These are phyloP conservation scores for Drosophila niveifrons DNA, from an alignment of 2,888 invertebrate genomes.

Conservation along the genomic window DNA sequence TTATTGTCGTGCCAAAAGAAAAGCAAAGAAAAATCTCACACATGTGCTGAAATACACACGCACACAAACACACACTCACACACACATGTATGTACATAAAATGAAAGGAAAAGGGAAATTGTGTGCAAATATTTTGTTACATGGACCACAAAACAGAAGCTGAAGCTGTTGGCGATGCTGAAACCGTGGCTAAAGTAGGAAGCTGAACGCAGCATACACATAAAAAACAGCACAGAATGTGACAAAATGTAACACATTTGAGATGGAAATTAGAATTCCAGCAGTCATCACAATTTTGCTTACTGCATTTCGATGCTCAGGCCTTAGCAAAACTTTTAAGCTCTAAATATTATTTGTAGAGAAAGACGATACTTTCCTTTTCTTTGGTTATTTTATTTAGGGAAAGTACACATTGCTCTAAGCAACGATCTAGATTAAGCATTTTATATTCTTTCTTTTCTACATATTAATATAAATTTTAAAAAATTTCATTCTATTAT, in stretches of 20 bases:
- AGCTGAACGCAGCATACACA: conserved; percentile 6
- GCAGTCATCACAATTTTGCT: conserved; percentile 24
- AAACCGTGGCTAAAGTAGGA: not conserved
- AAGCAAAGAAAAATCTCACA: conserved; percentile 28
- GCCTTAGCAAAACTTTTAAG: not conserved
- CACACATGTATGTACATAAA: not conserved
- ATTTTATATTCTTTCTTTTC: too few species aligned
- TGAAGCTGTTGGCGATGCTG: conserved; percentile 2
- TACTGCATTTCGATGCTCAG: conserved; percentile 9
- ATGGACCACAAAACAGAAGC: conserved; percentile 26
- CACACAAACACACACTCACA: conserved; percentile 8
- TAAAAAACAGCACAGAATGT: conserved; percentile 41
- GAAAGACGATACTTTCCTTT: not conserved
- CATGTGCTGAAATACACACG: not conserved
- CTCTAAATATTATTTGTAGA: not conserved
- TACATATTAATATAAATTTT: too few species aligned
- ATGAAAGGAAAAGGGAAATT: conserved; percentile 30
- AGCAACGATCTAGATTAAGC: too few species aligned
- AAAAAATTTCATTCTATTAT: too few species aligned
- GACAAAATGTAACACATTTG: conserved; percentile 39
- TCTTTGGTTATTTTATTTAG: not conserved
- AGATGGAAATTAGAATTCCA: not conserved
- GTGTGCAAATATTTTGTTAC: conserved; percentile 51
- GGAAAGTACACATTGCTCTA: not conserved
- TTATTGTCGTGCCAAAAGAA: conserved; percentile 56